Base-by-base conservation (phyloP, 2,888 invertebrate species). In the Peribatodes rhomboidaria region DNA sequence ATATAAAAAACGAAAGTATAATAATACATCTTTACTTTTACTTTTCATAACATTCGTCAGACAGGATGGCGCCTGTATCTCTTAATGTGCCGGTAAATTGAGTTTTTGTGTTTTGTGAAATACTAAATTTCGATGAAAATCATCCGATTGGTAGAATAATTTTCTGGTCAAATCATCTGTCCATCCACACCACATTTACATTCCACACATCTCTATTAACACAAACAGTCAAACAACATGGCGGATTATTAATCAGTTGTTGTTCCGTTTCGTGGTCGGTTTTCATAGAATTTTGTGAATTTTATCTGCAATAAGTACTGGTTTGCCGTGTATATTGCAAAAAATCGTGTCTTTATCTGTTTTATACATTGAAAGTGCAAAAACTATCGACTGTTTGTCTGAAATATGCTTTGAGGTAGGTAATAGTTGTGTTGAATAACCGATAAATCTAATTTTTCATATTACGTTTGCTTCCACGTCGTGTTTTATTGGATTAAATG, bases 221-320 rank as follows among this genome's bases (percentile, higher is more conserved):
- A 78, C 79, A 78, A 88, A 90, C 92, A 93, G 92, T 86, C 79
- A 78, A 88, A 90, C 92, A 93, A 92, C 86, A 93, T 93, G 92
- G 92, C 92, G 87, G 85, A 81, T 72, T 72, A 77, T 64, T 79
- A 81, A 82, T 83, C 87, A 86, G 83, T 86, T 87, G 87, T 79
- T 84, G 69, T 73, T 71, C 42, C 41, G 41, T 9, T 75, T 54
- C 74, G 78, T 68, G 61, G 68, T 62, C 44, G 71, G 69, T 73
- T 77, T 77, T 62, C 64, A 69, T 73, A 62, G 67, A 73, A 70
- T 67, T 70, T 70, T 59, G 67, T 59, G 50, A 70, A 59, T 61
- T 39, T 8, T 20, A 65, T 52, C 67, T 65, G 42, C 67, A 75
- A 63, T 71, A 55, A 54, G 47, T 10, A 2, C 66, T 67, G 33